Conservation (phyloP, 2,797 vertebrate genomes). For the Prunella strophiata region DNA sequence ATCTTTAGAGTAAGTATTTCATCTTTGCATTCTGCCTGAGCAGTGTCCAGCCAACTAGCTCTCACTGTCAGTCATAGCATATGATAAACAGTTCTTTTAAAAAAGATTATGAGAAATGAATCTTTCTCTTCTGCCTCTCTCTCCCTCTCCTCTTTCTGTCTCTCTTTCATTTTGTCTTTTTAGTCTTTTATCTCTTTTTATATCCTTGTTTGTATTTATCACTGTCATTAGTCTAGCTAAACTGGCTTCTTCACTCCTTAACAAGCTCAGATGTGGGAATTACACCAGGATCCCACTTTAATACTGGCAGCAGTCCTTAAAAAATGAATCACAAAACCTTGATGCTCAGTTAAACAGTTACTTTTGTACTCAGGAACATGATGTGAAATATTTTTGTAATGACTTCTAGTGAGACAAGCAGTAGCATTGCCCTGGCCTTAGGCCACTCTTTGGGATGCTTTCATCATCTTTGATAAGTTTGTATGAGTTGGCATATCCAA, state of each 20-base stretch:
- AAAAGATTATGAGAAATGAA: background rate
- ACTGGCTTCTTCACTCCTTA: background rate
- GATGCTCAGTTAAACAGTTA: background rate
- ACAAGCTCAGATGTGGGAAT: background rate
- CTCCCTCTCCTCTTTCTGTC: background rate
- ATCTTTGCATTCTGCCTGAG: background rate
- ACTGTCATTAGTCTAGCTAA: background rate
- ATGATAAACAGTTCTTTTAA: background rate
- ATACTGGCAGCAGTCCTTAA: background rate
- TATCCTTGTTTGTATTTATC: background rate
- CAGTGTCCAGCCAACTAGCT: background rate
- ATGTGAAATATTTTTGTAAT: background rate
- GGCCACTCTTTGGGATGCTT: background rate
- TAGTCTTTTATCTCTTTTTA: background rate
- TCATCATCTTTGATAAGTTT: background rate
- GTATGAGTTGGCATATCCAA: background rate
- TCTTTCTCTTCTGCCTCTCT: too few species aligned
- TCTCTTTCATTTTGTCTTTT: background rate
- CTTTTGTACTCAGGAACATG: background rate
- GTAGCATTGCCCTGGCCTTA: background rate
- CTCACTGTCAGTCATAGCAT: background rate
- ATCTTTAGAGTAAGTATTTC: slow-evolving; percentile 83
- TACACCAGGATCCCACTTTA: background rate
- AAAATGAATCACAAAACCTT: background rate
- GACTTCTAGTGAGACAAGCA: background rate